phyloP scores from a whole-genome alignment of 2,113 vertebrate species.

The Sula dactylatra region DNA sequence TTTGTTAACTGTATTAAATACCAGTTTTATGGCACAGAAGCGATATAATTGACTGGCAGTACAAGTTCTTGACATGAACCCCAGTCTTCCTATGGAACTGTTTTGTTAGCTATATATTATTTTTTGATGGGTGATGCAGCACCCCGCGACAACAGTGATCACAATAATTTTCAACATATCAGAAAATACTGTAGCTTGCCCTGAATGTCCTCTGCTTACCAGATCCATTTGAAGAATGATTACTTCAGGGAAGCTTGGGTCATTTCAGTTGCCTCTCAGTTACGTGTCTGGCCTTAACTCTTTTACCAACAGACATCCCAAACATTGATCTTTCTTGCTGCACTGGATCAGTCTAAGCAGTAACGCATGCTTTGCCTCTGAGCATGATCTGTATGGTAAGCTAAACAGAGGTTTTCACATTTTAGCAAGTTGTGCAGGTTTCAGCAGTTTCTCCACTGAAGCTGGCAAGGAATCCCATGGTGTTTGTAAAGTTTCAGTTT shows the following conservation, averaged over 20 bases:
- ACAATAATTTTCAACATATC: neutral
- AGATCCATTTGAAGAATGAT: neutral
- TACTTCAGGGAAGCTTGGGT: neutral
- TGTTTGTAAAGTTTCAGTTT: conserved; percentile 9
- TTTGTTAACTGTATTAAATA: neutral
- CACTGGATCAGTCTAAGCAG: neutral
- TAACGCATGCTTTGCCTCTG: neutral
- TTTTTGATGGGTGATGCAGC: neutral
- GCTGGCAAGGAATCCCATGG: neutral
- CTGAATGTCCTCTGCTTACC: neutral
- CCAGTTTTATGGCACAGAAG: neutral
- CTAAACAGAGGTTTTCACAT: neutral
- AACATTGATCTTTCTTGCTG: neutral
- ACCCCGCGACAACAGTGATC: fast-evolving
- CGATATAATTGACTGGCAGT: neutral
- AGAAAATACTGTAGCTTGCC: neutral
- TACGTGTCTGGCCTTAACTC: neutral
- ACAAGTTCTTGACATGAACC: neutral
- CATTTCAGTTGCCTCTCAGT: neutral
- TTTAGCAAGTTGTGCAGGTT: neutral
- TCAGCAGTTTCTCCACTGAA: conserved; percentile 11
- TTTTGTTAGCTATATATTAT: neutral
- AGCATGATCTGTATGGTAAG: neutral
- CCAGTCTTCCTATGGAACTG: neutral
- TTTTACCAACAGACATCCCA: neutral